Evolutionary conservation across 2,888 invertebrate species (phyloP).

Genomic region (Lycophotia porphyrea): DNA sequence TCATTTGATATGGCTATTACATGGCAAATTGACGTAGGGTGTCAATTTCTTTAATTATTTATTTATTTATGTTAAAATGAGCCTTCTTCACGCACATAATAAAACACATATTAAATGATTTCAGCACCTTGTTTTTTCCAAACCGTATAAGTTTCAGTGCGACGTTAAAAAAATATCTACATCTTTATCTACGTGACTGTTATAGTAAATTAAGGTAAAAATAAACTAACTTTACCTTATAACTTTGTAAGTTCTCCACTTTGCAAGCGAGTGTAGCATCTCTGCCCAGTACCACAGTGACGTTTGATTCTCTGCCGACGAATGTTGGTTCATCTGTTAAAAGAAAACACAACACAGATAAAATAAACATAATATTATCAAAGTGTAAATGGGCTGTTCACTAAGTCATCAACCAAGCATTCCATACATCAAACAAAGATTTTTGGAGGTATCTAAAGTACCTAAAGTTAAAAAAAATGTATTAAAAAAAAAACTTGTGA

Average conservation of each 20-base stretch:
- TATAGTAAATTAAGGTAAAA: neutral
- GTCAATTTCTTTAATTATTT: neutral
- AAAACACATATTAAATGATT: too few relatives aligned
- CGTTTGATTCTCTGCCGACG: constrained; percentile 75
- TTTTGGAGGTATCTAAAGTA: too few relatives aligned
- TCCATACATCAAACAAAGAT: too few relatives aligned
- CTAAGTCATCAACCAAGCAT: too few relatives aligned
- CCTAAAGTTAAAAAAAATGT: too few relatives aligned
- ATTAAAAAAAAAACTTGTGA: too few relatives aligned
- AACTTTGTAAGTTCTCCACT: constrained; percentile 79
- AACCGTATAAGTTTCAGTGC: neutral
- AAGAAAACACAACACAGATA: constrained; percentile 28
- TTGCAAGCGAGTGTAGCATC: constrained; percentile 82
- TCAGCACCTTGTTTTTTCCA: neutral
- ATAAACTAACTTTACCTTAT: constrained; percentile 73
- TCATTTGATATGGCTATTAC: too few relatives aligned
- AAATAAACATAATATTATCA: neutral
- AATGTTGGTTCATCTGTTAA: constrained; percentile 79
- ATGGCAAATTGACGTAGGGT: too few relatives aligned
- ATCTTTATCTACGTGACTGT: too few relatives aligned
- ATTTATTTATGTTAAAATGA: neutral
- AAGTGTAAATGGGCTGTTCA: too few relatives aligned
- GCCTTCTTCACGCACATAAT: neutral
- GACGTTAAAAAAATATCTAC: neutral
- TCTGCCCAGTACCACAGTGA: constrained; percentile 81